Evolutionary conservation across 2,113 vertebrate genomes (phyloP).

Genomic region (Scytalopus superciliaris): DNA sequence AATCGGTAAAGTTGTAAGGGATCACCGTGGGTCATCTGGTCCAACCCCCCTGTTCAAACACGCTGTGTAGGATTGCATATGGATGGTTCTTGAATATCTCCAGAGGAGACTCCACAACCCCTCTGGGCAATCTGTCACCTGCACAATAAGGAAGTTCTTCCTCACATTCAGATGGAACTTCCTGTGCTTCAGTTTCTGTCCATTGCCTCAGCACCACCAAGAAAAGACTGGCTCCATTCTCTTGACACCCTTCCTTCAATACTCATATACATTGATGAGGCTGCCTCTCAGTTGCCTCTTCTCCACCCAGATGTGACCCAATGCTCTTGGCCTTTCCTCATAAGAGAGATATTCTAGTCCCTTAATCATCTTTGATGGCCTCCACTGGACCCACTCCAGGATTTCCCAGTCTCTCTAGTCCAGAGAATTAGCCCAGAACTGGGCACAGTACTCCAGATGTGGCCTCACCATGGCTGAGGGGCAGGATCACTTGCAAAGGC

Average conservation of each 20-base stretch:
- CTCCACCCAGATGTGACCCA: neutral
- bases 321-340: neutral
- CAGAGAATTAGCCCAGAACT: neutral
- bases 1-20: neutral
- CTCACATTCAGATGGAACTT: neutral
- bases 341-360: neutral
- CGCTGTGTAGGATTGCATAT: too few species aligned
- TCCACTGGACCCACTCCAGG: neutral
- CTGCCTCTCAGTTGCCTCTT: neutral
- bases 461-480: neutral
- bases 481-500: neutral
- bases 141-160: neutral
- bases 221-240: neutral
- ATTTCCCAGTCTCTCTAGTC: neutral
- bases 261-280: neutral
- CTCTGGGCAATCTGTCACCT: neutral
- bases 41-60: neutral
- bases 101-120: neutral
- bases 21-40: neutral
- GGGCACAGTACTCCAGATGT: neutral
- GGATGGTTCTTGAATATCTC: too few species aligned
- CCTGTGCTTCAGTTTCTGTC: neutral
- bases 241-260: neutral
- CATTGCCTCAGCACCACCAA: neutral
- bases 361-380: neutral